A percentile compares a stretch with the other conserved stretches of the same genome.
Evolutionary conservation across 1,140 invertebrate genomes (phyloP).

Genomic region (Brachionus koreanus): DNA sequence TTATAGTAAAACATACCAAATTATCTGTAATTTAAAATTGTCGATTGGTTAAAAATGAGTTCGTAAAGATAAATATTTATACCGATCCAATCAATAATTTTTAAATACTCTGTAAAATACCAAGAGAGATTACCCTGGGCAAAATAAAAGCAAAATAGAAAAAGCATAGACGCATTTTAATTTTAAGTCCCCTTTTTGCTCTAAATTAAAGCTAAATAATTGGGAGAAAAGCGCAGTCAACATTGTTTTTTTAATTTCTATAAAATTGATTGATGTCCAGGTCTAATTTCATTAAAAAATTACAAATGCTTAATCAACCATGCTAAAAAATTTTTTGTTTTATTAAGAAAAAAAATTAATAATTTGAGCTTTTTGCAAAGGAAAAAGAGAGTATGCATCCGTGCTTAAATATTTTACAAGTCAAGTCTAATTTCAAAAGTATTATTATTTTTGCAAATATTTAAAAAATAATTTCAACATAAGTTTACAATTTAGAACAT

Average conservation of each 20-base stretch:
- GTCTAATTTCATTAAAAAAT: constrained; percentile 21
- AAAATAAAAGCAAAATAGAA: neutral
- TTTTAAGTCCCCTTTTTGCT: neutral
- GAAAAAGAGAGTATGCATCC: no score
- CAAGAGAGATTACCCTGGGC: neutral
- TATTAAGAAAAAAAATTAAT: neutral
- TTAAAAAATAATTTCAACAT: no score
- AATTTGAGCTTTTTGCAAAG: no score
- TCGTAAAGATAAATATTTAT: neutral
- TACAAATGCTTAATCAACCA: neutral
- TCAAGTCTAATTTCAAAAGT: no score
- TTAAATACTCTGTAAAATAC: neutral
- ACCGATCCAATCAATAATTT: neutral
- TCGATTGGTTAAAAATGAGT: neutral
- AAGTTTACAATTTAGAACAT: no score
- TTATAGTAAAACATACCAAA: neutral
- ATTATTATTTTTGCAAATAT: no score
- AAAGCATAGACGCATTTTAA: neutral
- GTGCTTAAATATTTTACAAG: neutral
- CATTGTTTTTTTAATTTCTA: neutral
- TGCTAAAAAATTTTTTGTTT: neutral
- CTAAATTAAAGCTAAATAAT: neutral
- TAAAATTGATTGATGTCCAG: neutral
- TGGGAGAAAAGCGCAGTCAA: neutral
- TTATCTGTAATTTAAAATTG: neutral